phyloP scores from a whole-genome alignment of 2,113 vertebrate species.

The Phylloscopus trochiloides region DNA sequence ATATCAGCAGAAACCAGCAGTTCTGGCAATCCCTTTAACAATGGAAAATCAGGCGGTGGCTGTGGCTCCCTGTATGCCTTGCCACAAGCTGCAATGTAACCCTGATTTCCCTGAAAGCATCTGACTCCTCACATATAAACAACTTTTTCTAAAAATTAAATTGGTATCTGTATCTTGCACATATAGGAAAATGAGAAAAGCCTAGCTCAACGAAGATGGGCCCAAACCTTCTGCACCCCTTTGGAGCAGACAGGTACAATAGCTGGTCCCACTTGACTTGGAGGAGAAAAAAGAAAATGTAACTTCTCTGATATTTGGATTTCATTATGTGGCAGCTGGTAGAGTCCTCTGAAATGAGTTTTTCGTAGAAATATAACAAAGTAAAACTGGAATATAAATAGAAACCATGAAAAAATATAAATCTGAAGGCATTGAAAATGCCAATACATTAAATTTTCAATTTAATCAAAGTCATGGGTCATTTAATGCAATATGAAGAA shows the following conservation, averaged over 20 bases:
- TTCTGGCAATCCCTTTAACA: background rate
- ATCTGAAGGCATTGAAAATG: slow-evolving; percentile 13
- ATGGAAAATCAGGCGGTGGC: background rate
- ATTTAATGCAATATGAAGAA: slow-evolving; percentile 53
- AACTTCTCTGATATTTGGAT: background rate
- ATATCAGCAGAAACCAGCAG: background rate
- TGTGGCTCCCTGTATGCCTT: background rate
- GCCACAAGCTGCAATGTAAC: background rate
- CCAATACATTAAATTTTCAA: slow-evolving; percentile 52
- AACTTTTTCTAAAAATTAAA: background rate
- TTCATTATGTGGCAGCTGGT: background rate
- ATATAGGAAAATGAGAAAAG: background rate
- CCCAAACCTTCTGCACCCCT: background rate
- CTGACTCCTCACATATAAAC: background rate
- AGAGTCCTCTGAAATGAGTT: background rate
- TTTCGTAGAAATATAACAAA: slow-evolving; percentile 22
- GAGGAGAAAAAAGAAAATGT: background rate
- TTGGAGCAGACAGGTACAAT: background rate
- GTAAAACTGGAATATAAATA: slow-evolving; percentile 16
- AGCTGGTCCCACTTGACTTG: background rate
- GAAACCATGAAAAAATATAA: slow-evolving; percentile 38
- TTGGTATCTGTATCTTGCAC: background rate
- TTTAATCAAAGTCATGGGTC: slow-evolving; percentile 51
- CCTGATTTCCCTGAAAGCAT: background rate
- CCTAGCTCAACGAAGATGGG: background rate